These are phyloP conservation scores for Torymus tubicola DNA, from an alignment of 2,888 invertebrate species.

Conservation along the genomic window DNA sequence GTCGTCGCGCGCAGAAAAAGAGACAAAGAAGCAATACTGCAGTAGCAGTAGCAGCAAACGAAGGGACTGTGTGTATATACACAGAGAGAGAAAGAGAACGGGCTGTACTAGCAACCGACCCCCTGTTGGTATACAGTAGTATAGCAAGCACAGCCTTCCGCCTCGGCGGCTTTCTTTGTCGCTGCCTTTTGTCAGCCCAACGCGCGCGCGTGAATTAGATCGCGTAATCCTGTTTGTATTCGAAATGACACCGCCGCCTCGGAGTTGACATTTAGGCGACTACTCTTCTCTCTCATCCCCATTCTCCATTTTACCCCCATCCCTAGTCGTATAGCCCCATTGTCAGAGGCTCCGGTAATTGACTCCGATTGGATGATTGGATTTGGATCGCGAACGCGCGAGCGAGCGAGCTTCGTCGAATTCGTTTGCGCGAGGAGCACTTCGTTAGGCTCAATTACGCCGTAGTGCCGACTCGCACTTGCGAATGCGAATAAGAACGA, in stretches of 20 bases:
- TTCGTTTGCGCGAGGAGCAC: constrained; percentile 71
- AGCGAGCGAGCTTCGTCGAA: constrained; percentile 66
- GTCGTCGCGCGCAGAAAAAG: constrained; percentile 24
- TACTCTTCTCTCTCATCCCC: constrained; percentile 31
- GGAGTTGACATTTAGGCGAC: constrained; percentile 72
- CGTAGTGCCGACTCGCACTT: background rate
- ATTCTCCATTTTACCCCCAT: too few species aligned
- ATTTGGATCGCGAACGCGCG: constrained; percentile 70
- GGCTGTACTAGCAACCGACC: background rate
- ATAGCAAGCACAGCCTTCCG: constrained; percentile 56
- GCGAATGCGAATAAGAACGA: background rate
- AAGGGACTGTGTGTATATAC: too few species aligned
- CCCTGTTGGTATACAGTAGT: background rate
- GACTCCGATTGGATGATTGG: constrained; percentile 76
- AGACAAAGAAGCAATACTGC: background rate
- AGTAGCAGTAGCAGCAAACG: too few species aligned
- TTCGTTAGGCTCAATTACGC: constrained; percentile 74
- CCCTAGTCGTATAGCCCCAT: constrained; percentile 57
- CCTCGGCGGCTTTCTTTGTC: constrained; percentile 68
- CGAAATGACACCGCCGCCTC: constrained; percentile 74
- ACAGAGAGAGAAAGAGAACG: too few species aligned
- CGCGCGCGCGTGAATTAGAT: constrained; percentile 70
- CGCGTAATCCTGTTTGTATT: constrained; percentile 75
- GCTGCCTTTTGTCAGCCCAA: constrained; percentile 70
- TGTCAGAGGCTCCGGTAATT: constrained; percentile 72